Evolutionary conservation across 2,888 invertebrate species (phyloP).

Genomic region (Clusia tigrina): DNA sequence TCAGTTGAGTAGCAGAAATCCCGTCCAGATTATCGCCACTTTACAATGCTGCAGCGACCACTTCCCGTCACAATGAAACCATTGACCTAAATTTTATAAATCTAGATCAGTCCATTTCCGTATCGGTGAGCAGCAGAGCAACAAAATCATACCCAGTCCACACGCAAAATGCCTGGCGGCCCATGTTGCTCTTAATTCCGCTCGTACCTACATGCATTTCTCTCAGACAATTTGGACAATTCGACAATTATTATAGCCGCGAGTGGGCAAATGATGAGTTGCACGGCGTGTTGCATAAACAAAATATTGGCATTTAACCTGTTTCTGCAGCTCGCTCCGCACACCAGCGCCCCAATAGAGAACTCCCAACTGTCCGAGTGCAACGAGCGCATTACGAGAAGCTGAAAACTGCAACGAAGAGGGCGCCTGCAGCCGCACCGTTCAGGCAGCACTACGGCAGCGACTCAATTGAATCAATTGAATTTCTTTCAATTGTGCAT

Average conservation of each 20-base stretch:
- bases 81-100: background rate
- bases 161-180: background rate
- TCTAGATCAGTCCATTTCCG: background rate
- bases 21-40: no score
- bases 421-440: no score
- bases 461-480: no score
- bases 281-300: constrained; percentile 6
- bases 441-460: no score
- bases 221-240: constrained; percentile 18
- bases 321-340: no score
- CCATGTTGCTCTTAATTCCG: background rate
- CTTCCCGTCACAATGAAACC: background rate
- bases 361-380: no score
- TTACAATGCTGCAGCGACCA: no score
- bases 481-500: no score
- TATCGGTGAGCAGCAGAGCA: background rate
- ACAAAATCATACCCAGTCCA: background rate
- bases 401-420: no score
- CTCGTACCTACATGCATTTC: background rate
- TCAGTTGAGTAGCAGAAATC: no score
- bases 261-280: constrained; percentile 24
- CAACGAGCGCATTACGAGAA: no score
- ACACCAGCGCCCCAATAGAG: no score
- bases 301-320: background rate
- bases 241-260: constrained; percentile 20